Evolutionary conservation across 1,140 invertebrate genomes (phyloP).

Genomic region (Piezodorus guildinii): DNA sequence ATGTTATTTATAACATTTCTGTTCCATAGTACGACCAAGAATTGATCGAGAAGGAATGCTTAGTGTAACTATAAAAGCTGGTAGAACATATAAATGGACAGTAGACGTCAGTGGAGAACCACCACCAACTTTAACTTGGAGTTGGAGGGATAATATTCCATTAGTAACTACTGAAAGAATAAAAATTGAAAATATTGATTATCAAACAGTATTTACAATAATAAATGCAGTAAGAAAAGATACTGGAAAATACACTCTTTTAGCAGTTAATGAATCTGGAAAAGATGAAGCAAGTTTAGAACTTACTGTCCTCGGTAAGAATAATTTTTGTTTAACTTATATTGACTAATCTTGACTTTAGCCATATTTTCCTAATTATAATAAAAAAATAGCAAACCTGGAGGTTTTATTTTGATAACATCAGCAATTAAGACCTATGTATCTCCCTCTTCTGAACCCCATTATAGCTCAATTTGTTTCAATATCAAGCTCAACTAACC

Average conservation of each 20-base stretch:
- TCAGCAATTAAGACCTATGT: too few relatives aligned
- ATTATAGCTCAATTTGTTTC: too few relatives aligned
- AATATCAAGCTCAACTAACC: too few relatives aligned
- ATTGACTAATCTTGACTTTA: not conserved
- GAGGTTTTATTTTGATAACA: too few relatives aligned
- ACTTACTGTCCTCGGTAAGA: conserved; percentile 73
- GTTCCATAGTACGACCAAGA: conserved; percentile 65
- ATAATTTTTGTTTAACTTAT: not conserved
- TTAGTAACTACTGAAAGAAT: conserved; percentile 71
- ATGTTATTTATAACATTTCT: conserved; percentile 20
- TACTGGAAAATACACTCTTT: conserved; percentile 81
- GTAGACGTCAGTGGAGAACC: conserved; percentile 86
- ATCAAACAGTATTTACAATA: conserved; percentile 83
- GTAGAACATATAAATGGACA: conserved; percentile 82
- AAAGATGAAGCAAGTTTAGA: conserved; percentile 82
- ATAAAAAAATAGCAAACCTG: too few relatives aligned
- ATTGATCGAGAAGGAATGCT: conserved; percentile 87
- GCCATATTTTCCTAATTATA: not conserved
- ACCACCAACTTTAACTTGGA: conserved; percentile 72
- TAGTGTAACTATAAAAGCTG: conserved; percentile 72
- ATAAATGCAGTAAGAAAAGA: conserved; percentile 72
- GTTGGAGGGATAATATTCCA: conserved; percentile 70
- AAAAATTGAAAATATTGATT: conserved; percentile 79
- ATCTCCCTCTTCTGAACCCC: too few relatives aligned
- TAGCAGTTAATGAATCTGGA: conserved; percentile 80